Conservation (phyloP, 1,140 invertebrate species). For the Drosophila willistoni region DNA sequence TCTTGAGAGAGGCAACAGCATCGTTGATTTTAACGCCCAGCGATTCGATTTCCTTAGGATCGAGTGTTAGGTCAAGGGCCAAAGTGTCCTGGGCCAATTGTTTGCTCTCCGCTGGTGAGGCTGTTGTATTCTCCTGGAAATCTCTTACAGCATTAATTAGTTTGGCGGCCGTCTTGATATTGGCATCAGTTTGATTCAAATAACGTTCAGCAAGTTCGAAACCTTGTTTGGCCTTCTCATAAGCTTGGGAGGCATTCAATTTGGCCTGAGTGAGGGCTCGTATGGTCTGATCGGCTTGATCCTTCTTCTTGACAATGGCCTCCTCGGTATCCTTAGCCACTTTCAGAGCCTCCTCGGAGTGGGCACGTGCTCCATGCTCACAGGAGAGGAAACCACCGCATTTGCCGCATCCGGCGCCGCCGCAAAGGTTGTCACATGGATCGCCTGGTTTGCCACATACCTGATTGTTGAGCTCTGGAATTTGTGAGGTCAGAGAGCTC, state of each 20-base stretch:
- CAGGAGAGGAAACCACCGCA: slow-evolving; percentile 95
- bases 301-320: slow-evolving; percentile 91
- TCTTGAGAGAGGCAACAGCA: slow-evolving; percentile 92
- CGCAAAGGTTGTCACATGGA: slow-evolving; percentile 95
- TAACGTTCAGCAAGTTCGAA: slow-evolving; percentile 84
- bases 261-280: slow-evolving; percentile 85
- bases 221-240: slow-evolving; percentile 84
- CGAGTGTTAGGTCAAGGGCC: slow-evolving; percentile 86
- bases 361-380: slow-evolving; percentile 93
- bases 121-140: slow-evolving; percentile 90
- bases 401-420: slow-evolving; percentile 95
- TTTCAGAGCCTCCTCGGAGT: slow-evolving; percentile 92
- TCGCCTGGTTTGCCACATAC: slow-evolving; percentile 95
- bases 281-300: slow-evolving; percentile 87
- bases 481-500: slow-evolving; percentile 86
- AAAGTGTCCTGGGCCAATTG: slow-evolving; percentile 91
- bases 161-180: slow-evolving; percentile 84
- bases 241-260: slow-evolving; percentile 84
- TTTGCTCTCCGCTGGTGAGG: slow-evolving; percentile 92
- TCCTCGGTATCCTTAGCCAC: slow-evolving; percentile 92
- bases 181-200: slow-evolving; percentile 83
- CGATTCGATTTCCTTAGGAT: slow-evolving; percentile 93
- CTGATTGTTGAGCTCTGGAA: slow-evolving; percentile 93
- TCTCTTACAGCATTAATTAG: slow-evolving; percentile 89
- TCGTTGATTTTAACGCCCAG: slow-evolving; percentile 93